phyloP scores from a whole-genome alignment of 2,888 invertebrate species.

The Zele albiditarsus region DNA sequence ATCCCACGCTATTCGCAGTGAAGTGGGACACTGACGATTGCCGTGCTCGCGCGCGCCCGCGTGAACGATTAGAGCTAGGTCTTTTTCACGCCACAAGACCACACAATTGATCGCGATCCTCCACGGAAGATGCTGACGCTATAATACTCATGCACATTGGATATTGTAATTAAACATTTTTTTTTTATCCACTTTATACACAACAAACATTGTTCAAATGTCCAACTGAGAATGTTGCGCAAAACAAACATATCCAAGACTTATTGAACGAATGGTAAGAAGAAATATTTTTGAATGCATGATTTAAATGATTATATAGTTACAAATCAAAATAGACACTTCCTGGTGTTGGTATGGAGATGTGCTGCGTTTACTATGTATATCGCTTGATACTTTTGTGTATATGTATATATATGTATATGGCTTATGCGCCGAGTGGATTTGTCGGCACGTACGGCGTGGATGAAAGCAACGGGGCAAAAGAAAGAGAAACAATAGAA shows the following conservation, averaged over 20 bases:
- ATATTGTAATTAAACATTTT: background rate
- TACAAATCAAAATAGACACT: slow-evolving; percentile 15
- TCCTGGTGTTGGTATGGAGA: slow-evolving; percentile 31
- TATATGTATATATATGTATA: background rate
- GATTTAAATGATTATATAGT: slow-evolving; percentile 6
- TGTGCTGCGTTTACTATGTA: slow-evolving; percentile 5
- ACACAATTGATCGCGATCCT: slow-evolving; percentile 37
- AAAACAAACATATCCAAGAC: background rate
- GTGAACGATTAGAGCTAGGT: slow-evolving; percentile 58
- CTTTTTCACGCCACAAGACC: slow-evolving; percentile 30
- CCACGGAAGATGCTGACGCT: background rate
- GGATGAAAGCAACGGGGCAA: slow-evolving; percentile 37
- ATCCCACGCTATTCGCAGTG: slow-evolving; percentile 66
- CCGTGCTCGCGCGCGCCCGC: slow-evolving; percentile 54
- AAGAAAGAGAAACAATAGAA: slow-evolving; percentile 62
- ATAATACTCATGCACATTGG: background rate
- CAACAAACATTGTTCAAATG: background rate
- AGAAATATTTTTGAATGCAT: background rate
- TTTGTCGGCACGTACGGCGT: slow-evolving; percentile 33
- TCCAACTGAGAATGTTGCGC: background rate
- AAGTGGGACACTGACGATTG: slow-evolving; percentile 64
- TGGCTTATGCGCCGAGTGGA: slow-evolving; percentile 17
- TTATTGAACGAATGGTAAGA: background rate
- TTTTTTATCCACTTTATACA: background rate
- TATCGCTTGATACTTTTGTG: background rate